phyloP scores from a whole-genome alignment of 2,888 invertebrate species.

The Lasiommata megera region DNA sequence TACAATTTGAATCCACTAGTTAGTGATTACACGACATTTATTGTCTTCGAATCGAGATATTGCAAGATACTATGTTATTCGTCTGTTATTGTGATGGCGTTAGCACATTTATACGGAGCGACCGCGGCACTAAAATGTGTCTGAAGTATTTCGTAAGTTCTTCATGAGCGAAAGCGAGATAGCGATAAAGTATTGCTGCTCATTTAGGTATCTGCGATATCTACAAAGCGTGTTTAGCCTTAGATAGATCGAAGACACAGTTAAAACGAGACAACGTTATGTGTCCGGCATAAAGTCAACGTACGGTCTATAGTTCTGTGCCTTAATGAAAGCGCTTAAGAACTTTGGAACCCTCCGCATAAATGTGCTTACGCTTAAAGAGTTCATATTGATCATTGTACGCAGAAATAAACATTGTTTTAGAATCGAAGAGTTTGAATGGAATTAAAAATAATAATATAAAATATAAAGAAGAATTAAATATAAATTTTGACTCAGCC shows the following conservation, averaged over 20 bases:
- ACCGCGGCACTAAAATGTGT: neutral
- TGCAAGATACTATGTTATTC: constrained; percentile 33
- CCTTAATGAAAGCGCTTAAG: too few relatives aligned
- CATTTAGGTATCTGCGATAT: too few relatives aligned
- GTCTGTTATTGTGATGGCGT: constrained; percentile 32
- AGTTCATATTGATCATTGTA: constrained; percentile 33
- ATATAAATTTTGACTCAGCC: constrained; percentile 18
- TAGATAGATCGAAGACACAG: too few relatives aligned
- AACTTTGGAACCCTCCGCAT: too few relatives aligned
- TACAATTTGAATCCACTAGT: constrained; percentile 70
- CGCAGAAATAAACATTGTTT: constrained; percentile 30
- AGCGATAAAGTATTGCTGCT: neutral
- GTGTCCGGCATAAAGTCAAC: too few relatives aligned
- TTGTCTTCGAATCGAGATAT: constrained; percentile 45
- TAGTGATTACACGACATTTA: constrained; percentile 53
- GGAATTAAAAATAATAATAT: constrained; percentile 3
- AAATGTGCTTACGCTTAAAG: constrained; percentile 10
- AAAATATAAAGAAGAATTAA: constrained; percentile 13
- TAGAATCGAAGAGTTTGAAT: constrained; percentile 40
- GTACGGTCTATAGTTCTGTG: too few relatives aligned
- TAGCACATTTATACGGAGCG: constrained; percentile 1
- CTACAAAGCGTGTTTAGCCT: too few relatives aligned
- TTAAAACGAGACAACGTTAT: too few relatives aligned
- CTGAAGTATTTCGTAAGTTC: neutral
- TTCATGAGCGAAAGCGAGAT: neutral